Evolutionary conservation across 2,797 vertebrate species (phyloP), one percentile per base, ranked within the genome.

Genomic region (Lutjanus campechanus): DNA sequence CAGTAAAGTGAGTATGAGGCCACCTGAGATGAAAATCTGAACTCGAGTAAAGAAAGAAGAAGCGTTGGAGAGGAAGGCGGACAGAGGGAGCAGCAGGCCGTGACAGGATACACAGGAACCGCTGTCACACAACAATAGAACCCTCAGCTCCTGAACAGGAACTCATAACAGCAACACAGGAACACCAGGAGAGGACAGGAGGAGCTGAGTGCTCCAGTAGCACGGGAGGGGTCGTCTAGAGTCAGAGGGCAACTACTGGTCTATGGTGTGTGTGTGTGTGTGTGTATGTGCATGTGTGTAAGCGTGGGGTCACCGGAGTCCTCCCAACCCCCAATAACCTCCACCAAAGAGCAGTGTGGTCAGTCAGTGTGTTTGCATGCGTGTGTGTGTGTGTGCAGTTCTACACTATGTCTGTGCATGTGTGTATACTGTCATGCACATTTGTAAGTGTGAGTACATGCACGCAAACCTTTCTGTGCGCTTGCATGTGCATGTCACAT

Each of bases 91-190:
- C 83, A 78, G 76, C 22, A 53, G 85, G 51, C 90, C 63, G 17
- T 93, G 92, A 94, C 88, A 65, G 69, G 47, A 83, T 79, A 83
- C 88, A 92, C 93, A 93, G 90, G 92, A 91, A 92, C 90, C 71
- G 49, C 89, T 91, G 93, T 94, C 91, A 92, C 69, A 12, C 17
- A 88, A 95, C 92, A 95, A 94, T 89, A 87, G 90, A 83, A 80
- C 81, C 87, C 83, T 76, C 74, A 83, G 88, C 85, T 82, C 64
- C 89, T 78, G 69, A 79, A 91, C 86, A 93, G 93, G 91, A 94
- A 95, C 91, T 92, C 92, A 94, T 87, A 95, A 95, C 93, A 95
- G 87, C 79, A 94, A 93, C 85, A 95, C 89, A 92, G 93, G 84
- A 92, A 92, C 82, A 88, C 76, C 50, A 40, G 70, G 74, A 88